These are phyloP conservation scores for Nomada flava DNA, from an alignment of 2,888 invertebrate genomes.

Conservation along the genomic window DNA sequence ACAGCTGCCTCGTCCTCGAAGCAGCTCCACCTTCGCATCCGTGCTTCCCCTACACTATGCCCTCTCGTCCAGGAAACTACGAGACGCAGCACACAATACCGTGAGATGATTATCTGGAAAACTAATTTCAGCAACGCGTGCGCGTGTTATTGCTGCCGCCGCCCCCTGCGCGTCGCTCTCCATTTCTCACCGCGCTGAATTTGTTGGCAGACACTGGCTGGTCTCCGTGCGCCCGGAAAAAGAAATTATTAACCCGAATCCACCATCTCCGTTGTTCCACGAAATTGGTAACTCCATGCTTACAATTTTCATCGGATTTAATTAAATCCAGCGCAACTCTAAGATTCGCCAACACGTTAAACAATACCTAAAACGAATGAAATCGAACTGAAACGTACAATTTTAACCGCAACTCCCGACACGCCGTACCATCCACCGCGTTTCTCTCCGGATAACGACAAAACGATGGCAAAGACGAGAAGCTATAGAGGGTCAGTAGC, in stretches of 20 bases:
- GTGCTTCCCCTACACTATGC: conserved; percentile 7
- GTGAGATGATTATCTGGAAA: conserved; percentile 84
- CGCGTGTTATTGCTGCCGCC: conserved; percentile 69
- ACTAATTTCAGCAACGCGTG: conserved; percentile 83
- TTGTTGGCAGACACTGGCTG: conserved; percentile 35
- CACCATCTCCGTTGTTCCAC: no score
- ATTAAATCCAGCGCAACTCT: no score
- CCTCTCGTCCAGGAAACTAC: conserved; percentile 68
- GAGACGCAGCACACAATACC: conserved; percentile 81
- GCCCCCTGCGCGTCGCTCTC: conserved; percentile 53
- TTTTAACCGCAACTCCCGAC: not conserved
- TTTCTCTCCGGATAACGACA: conserved; percentile 43
- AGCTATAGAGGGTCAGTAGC: not conserved
- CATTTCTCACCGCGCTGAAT: conserved; percentile 33
- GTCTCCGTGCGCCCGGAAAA: conserved; percentile 29
- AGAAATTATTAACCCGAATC: conserved; percentile 56
- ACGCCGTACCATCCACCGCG: not conserved
- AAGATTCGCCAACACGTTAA: no score
- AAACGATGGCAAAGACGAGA: conserved; percentile 12
- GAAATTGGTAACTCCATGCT: no score
- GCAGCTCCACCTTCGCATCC: conserved; percentile 34
- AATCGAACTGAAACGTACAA: conserved; percentile 8
- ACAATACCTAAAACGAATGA: no score
- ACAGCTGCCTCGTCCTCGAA: conserved; percentile 51
- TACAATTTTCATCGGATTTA: no score